These are phyloP conservation scores for Tragelaphus imberbis DNA, from an alignment of 2,113 vertebrate genomes.

Conservation along the genomic window DNA sequence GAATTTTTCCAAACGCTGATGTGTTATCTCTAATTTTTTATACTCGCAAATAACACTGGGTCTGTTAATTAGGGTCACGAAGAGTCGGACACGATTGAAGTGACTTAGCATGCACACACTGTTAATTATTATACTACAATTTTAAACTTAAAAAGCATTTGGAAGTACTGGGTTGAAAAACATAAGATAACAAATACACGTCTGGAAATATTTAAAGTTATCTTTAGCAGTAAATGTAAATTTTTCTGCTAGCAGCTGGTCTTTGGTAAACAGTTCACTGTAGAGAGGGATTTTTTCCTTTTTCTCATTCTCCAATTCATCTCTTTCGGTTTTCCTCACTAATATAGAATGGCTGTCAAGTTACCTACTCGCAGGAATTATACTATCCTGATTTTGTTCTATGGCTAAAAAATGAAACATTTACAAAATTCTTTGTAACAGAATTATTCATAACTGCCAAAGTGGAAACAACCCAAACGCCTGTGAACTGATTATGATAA, in stretches of 20 bases:
- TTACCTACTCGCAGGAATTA: not conserved
- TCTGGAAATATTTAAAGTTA: slow-evolving; percentile 25
- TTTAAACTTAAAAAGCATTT: slow-evolving; percentile 3
- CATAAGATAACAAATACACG: not conserved
- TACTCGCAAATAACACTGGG: not conserved
- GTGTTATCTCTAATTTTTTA: not conserved
- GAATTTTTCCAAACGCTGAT: not conserved
- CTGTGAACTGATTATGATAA: not conserved
- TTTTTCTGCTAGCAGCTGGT: not conserved
- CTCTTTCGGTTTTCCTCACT: not conserved
- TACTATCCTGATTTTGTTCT: not conserved
- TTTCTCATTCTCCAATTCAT: not conserved
- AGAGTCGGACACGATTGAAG: not conserved
- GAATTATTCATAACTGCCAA: not conserved
- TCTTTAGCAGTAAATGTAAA: not conserved
- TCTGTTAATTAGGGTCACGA: not conserved
- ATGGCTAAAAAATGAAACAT: not conserved
- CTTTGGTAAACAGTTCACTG: not conserved
- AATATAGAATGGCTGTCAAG: not conserved
- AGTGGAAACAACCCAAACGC: not conserved
- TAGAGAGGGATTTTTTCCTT: not conserved
- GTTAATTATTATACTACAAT: not conserved
- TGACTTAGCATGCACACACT: not conserved
- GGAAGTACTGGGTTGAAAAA: not conserved
- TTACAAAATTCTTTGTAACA: not conserved